These are phyloP conservation scores for Amyelois transitella DNA, from an alignment of 1,140 invertebrate species.

Conservation along the genomic window DNA sequence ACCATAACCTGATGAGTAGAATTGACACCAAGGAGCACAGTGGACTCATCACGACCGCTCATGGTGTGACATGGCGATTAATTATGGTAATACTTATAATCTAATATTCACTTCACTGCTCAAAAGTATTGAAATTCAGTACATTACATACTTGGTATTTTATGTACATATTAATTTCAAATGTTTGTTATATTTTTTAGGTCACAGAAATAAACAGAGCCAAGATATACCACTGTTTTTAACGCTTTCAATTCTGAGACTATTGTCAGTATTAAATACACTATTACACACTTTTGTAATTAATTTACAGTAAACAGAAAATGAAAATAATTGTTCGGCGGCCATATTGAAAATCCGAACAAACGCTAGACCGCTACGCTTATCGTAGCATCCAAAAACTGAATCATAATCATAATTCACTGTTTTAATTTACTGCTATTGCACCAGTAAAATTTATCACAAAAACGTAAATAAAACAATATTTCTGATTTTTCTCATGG, in stretches of 20 bases:
- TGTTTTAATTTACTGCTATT: background rate
- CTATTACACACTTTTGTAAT: background rate
- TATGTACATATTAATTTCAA: too few relatives aligned
- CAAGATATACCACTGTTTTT: background rate
- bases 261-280: background rate
- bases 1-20: conserved; percentile 54
- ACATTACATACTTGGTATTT: background rate
- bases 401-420: background rate
- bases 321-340: conserved; percentile 40
- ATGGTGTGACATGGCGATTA: conserved; percentile 50
- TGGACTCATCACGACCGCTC: conserved; percentile 54
- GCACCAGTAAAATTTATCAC: background rate
- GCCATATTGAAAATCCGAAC: conserved; percentile 50
- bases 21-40: conserved; percentile 27
- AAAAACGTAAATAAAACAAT: background rate
- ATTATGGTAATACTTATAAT: background rate
- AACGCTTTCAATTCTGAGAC: background rate
- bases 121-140: background rate
- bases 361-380: background rate
- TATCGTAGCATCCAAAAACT: background rate
- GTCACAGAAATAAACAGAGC: background rate
- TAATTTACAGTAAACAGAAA: conserved; percentile 33
- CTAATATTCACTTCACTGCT: background rate
- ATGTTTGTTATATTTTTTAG: background rate
- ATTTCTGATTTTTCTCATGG: too few relatives aligned